Base-by-base conservation (phyloP, 37 sponge, comb jelly and placozoan genomes). In the Ianthella basta region DNA sequence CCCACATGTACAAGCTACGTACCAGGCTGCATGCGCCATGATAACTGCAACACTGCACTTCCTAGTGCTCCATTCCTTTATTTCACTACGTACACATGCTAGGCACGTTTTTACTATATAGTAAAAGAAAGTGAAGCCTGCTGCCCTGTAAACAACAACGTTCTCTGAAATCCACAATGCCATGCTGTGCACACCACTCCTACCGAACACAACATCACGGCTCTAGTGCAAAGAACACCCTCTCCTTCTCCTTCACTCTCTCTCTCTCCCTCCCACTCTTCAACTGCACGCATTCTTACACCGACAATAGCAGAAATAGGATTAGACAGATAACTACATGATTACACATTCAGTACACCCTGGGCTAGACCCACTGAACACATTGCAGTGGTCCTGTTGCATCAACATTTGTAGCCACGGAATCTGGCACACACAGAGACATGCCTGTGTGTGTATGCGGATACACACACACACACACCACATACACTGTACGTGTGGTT, bases 401-500 rank as follows among this genome's bases (percentile, higher is more conserved):
- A n/a, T n/a, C n/a, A n/a, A n/a, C n/a, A n/a, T n/a, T n/a, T n/a
- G n/a, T n/a, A n/a, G n/a, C n/a, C n/a, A n/a, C n/a, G n/a, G n/a
- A n/a, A n/a, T n/a, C n/a, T n/a, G 18, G 16, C 15, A 64, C 66
- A 64, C 66, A 64, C 66, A 16, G 29, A 64, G 23, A 16, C 66
- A 64, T 16, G 27, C 66, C 23, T 16, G 23, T 30, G 23, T 30
- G 27, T 30, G 27, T 16, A 64, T 64, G 66, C 19, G 35, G 19
- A 30, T 69, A 6, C 70, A 69, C 33, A 30, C 70, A 30, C 35
- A 69, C 70, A 69, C 70, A 69, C 70, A 69, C 70, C 50, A 44
- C 3, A 3, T 8, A 44, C 50, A 44, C 50, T 8, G 8, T 8
- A 10, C 73, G 3, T 36, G 73, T 72, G 30, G 3, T 72, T 37